phyloP scores from a whole-genome alignment of 1,140 invertebrate species.

The Bemisia tabaci region DNA sequence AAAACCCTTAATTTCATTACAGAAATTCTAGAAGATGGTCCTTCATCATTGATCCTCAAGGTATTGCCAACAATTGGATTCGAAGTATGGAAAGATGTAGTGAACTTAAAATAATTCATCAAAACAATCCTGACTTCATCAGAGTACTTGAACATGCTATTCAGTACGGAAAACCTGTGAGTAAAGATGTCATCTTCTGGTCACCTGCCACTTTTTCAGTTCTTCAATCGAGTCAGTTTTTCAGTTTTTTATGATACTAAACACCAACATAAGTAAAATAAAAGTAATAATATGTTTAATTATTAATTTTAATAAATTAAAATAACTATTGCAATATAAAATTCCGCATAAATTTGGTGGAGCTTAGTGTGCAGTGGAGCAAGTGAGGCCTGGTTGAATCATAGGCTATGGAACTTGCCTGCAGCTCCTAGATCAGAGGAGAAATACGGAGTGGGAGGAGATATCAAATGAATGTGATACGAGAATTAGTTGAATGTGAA shows the following conservation, averaged over 20 bases:
- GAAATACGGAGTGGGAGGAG: no score
- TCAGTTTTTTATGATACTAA: background rate
- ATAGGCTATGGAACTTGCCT: no score
- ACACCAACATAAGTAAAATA: background rate
- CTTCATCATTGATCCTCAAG: slow-evolving; percentile 89
- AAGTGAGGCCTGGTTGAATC: no score
- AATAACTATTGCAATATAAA: no score
- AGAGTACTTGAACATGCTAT: slow-evolving; percentile 80
- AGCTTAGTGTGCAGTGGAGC: no score
- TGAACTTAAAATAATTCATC: slow-evolving; percentile 66
- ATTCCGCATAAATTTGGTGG: no score
- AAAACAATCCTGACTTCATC: slow-evolving; percentile 69
- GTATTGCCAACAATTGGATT: slow-evolving; percentile 87
- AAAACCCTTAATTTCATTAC: slow-evolving; percentile 13
- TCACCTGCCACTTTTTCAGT: background rate
- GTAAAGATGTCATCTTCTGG: slow-evolving; percentile 5
- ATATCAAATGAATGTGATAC: no score
- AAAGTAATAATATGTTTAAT: background rate
- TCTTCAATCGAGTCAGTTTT: background rate
- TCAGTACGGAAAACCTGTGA: slow-evolving; percentile 75
- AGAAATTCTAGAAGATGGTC: slow-evolving; percentile 76
- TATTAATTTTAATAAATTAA: no score
- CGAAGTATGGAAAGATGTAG: slow-evolving; percentile 85
- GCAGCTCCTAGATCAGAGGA: no score
- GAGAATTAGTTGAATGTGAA: no score